These are phyloP conservation scores for Phthorimaea operculella DNA, from an alignment of 1,140 invertebrate genomes.

Conservation along the genomic window DNA sequence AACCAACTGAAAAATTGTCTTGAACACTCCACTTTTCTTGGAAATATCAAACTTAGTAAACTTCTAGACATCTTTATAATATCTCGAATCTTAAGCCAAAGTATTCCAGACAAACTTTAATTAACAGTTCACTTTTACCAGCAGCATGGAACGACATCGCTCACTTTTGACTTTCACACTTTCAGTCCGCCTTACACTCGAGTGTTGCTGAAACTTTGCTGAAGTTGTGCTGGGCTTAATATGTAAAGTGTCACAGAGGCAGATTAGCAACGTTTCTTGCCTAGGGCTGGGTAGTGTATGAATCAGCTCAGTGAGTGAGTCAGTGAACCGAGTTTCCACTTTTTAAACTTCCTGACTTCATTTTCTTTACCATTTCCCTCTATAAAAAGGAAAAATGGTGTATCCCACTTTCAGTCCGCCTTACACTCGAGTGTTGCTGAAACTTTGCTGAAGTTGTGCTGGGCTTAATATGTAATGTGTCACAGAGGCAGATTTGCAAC, in stretches of 20 bases:
- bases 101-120: background rate
- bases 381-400: no score
- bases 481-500: slow-evolving; percentile 24
- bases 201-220: background rate
- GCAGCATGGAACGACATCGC: background rate
- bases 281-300: background rate
- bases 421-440: no score
- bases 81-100: no score
- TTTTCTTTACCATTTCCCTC: no score
- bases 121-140: slow-evolving; percentile 1
- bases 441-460: background rate
- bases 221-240: slow-evolving; percentile 22
- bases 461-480: slow-evolving; percentile 32
- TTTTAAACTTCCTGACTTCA: no score
- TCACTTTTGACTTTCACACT: slow-evolving; percentile 1
- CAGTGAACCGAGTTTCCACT: no score
- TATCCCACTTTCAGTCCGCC: no score
- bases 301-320: no score
- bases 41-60: no score
- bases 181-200: background rate
- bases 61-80: no score
- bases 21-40: no score
- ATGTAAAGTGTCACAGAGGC: slow-evolving; percentile 28
- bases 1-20: no score
- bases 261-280: slow-evolving; percentile 25